Evolutionary conservation across 2,797 vertebrate species (phyloP), one percentile per base, ranked within the genome.

Genomic region (Taeniopygia guttata): DNA sequence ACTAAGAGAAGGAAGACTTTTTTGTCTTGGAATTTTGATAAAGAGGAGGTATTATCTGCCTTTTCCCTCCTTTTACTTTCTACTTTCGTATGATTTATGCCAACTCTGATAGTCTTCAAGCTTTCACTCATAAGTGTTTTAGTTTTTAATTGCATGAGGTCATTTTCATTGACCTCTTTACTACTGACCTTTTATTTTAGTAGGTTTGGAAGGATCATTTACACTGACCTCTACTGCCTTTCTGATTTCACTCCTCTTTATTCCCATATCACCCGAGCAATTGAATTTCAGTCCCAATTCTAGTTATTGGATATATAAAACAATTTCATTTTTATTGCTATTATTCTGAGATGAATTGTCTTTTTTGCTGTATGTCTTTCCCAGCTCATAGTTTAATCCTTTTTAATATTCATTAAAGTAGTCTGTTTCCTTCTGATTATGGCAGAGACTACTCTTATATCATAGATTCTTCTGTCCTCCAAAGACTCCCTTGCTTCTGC

Each of bases 331-430:
- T 92, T 55, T 69, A 78, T 89, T 69, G 58, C 25, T 89, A 29
- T 91, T 94, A 87, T 87, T 93, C 73, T 68, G 59, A 70, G 30
- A 56, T 84, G 38, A 95, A 90, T 82, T 63, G 42, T 69, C 66
- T 70, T 89, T 89, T 90, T 91, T 90, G 43, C 30, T 80, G 22
- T 40, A 52, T 69, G 27, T 34, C 30, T 89, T 93, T 69, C 72
- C 49, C 27, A 88, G 63, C 19, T 91, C 29, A 66, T 27, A 82
- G 56, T 84, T 96, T 93, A 93, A 94, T 67, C 16, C 34, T 72
- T 84, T 89, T 93, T 80, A 93, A 89, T 91, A 94, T 77, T 91
- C 46, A 86, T 75, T 94, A 81, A 30, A 68, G 15, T 15, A 63
- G 30, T 64, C 56, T 92, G 9, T 84, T 93, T 75, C 54, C 26